Percentiles rank a stretch among this genome's conserved stretches.
Evolutionary conservation across 2,888 invertebrate genomes (phyloP).

Genomic region (Hyles lineata): DNA sequence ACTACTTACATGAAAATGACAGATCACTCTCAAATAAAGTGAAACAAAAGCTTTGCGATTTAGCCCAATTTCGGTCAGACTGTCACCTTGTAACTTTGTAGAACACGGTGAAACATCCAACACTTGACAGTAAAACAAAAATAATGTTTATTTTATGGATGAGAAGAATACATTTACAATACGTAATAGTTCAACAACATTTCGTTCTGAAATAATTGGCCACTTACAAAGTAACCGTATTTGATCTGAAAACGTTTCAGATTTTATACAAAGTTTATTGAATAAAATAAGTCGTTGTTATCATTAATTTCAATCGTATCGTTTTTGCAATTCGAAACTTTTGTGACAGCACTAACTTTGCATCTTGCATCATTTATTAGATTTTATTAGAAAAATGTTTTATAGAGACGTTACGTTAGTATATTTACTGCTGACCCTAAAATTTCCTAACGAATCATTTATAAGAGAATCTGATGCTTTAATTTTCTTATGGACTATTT

Average conservation of each 20-base stretch:
- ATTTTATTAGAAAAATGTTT: no score
- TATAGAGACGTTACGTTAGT: no score
- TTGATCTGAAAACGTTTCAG: background rate
- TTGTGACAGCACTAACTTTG: no score
- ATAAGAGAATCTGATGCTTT: no score
- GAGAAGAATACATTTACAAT: conserved; percentile 3
- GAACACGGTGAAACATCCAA: background rate
- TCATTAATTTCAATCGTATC: background rate
- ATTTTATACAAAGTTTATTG: background rate
- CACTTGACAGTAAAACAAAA: conserved; percentile 15
- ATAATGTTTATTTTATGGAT: conserved; percentile 9
- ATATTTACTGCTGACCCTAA: no score
- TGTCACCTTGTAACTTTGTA: conserved; percentile 16
- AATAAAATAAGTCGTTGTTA: background rate
- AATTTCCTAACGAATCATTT: no score
- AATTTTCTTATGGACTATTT: no score
- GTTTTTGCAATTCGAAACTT: background rate
- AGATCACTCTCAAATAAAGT: no score
- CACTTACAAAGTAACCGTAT: background rate
- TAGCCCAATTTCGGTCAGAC: conserved; percentile 3
- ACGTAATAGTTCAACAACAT: background rate
- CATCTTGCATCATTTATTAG: no score
- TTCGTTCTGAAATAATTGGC: background rate
- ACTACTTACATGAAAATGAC: background rate
- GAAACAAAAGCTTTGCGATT: background rate